A percentile compares a stretch with the other conserved stretches of the same genome.
Conservation (phyloP, 2,797 vertebrate species). For the Neosilurus hyrtlii region DNA sequence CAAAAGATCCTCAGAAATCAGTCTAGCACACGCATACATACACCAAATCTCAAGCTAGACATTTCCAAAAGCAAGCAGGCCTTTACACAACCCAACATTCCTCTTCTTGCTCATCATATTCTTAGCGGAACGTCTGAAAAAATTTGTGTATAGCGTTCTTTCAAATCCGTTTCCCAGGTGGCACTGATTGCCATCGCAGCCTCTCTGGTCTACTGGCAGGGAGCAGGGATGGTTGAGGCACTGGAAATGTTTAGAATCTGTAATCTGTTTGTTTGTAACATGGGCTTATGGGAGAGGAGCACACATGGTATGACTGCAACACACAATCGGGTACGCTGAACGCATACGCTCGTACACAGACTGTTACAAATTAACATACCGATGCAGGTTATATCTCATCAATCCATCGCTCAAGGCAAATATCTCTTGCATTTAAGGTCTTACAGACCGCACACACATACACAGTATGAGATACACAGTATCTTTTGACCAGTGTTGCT, state of each 20-base stretch:
- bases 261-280: constrained; percentile 31
- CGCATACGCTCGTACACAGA: not conserved
- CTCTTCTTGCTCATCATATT: constrained; percentile 19
- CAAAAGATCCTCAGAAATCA: constrained; percentile 35
- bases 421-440: not conserved
- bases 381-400: not conserved
- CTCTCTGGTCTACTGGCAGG: constrained; percentile 5
- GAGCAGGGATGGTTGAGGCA: not conserved
- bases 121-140: constrained; percentile 41
- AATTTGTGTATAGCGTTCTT: not conserved
- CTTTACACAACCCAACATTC: not conserved
- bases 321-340: not conserved
- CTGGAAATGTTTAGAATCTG: constrained; percentile 38
- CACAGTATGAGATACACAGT: not conserved
- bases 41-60: constrained; percentile 11
- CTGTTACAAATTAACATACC: constrained; percentile 24
- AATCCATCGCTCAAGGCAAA: not conserved
- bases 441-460: not conserved
- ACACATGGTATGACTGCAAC: constrained; percentile 12
- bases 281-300: not conserved
- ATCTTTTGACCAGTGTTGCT: constrained; percentile 17
- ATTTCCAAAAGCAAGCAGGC: not conserved
- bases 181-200: not conserved
- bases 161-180: not conserved
- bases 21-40: not conserved